Percentiles rank a stretch among this genome's conserved stretches.
phyloP scores from a whole-genome alignment of 2,888 invertebrate species.

The Xanthorhoe designata region DNA sequence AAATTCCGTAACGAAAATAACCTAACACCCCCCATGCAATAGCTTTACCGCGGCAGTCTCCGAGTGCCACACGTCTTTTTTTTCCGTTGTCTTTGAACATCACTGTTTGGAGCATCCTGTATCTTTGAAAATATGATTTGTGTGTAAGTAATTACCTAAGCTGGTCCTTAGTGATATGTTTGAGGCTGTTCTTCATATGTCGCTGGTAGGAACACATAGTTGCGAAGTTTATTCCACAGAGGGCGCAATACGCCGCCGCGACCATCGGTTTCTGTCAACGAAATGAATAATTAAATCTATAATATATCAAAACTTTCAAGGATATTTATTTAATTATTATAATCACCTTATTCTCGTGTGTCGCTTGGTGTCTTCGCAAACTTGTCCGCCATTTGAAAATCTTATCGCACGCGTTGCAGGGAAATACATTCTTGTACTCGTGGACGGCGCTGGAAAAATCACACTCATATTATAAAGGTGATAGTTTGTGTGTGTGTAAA shows the following conservation, averaged over 20 bases:
- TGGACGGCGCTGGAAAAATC: conserved; percentile 64
- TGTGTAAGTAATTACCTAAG: conserved; percentile 55
- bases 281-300: neutral
- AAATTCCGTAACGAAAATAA: too few species aligned
- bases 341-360: conserved; percentile 63
- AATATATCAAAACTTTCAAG: too few species aligned
- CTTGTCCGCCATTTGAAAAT: conserved; percentile 78
- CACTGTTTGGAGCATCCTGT: too few species aligned
- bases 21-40: too few species aligned
- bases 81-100: too few species aligned
- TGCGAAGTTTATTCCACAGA: conserved; percentile 68
- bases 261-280: conserved; percentile 43
- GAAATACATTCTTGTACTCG: conserved; percentile 68
- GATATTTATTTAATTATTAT: too few species aligned
- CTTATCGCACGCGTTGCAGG: conserved; percentile 68
- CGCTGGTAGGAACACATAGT: conserved; percentile 69
- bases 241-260: conserved; percentile 59
- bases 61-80: too few species aligned
- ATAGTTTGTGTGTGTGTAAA: too few species aligned
- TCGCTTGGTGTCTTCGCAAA: conserved; percentile 68
- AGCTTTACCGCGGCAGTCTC: too few species aligned
- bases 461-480: neutral
- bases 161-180: conserved; percentile 73
- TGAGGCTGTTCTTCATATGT: conserved; percentile 73
- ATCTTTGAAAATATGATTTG: too few species aligned